Base-by-base conservation (phyloP, 1,140 invertebrate genomes). In the Formica exsecta region DNA sequence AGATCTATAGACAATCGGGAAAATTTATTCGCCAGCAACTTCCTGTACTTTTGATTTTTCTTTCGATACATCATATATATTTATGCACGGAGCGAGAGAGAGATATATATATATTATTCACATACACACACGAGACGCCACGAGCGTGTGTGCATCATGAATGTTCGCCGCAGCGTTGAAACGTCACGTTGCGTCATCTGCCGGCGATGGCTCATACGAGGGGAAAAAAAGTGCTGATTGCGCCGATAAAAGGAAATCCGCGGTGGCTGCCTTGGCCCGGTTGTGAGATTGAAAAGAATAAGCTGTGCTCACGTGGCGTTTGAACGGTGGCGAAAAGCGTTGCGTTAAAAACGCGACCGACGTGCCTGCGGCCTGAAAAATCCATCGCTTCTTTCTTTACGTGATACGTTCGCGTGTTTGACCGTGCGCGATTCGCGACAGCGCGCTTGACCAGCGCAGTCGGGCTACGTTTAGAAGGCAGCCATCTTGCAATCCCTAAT, bases 401-500 rank as follows among this genome's bases (percentile, higher is more conserved):
- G 38, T 41, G 41, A 68, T 7, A n/a, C 66, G 38, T 59, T 59
- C 64, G 65, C 22, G 66, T 19, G 25, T 13, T 16, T 22, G 32
- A 22, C 76, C 29, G 62, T 32, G 61, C 11, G 36, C 29, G 54
- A 51, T 16, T 51, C 7, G 36, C 22, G 41, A 71, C 29, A 54
- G 64, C 48, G 44, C 65, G 70, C 89, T 93, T 95, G 94, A 94
- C 86, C 90, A 91, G 89, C 93, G 94, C 92, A 93, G 95, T 95
- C 89, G 91, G 89, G 93, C 94, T 94, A 95, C 95, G 94, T 95
- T 95, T 95, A 95, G 94, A 93, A 92, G 92, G 94, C 93, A 91
- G 95, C 95, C 95, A 95, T 96, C 94, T 96, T 95, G 95, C 94
- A 95, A 95, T 96, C 95, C 93, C 95, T 95, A 95, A 95, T 95